A percentile compares a stretch with the other conserved stretches of the same genome.
Evolutionary conservation across 2,113 vertebrate species (phyloP).

Genomic region (Meles meles): DNA sequence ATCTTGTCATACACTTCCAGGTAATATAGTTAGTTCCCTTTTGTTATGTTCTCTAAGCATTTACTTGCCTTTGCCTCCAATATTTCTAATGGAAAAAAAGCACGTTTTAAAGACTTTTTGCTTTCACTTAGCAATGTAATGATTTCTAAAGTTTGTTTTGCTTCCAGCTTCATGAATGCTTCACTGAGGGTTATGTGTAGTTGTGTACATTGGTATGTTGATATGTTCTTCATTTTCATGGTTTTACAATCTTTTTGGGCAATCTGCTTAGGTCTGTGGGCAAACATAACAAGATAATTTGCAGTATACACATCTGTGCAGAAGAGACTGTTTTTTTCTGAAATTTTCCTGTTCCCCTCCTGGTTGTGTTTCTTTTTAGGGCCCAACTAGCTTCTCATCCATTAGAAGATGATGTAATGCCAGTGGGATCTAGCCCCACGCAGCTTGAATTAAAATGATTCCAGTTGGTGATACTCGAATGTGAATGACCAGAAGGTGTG

Average conservation of each 20-base stretch:
- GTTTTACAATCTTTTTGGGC: slow-evolving; percentile 37
- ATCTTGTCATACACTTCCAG: slow-evolving; percentile 67
- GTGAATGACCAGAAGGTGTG: slow-evolving; percentile 74
- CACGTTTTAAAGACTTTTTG: background rate
- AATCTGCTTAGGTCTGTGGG: slow-evolving; percentile 47
- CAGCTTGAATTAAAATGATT: slow-evolving; percentile 73
- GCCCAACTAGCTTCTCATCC: slow-evolving; percentile 60
- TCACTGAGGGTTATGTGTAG: background rate
- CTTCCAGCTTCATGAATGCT: slow-evolving; percentile 29
- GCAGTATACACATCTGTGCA: slow-evolving; percentile 37
- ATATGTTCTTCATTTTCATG: slow-evolving; percentile 43
- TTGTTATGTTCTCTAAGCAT: slow-evolving; percentile 46
- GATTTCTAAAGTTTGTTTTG: slow-evolving; percentile 50
- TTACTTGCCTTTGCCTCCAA: slow-evolving; percentile 58
- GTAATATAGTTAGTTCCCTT: slow-evolving; percentile 57
- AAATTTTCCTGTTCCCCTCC: background rate
- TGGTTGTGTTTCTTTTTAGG: slow-evolving; percentile 56
- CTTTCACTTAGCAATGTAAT: slow-evolving; percentile 40
- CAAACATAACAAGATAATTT: slow-evolving; percentile 48
- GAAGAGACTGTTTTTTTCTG: slow-evolving; percentile 52
- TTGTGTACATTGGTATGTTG: slow-evolving; percentile 17
- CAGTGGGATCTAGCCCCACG: slow-evolving; percentile 61
- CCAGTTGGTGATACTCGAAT: slow-evolving; percentile 67
- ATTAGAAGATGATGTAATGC: slow-evolving; percentile 76
- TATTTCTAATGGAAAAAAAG: slow-evolving; percentile 47